Evolutionary conservation across 2,113 vertebrate genomes (phyloP).

Genomic region (Calypte anna): DNA sequence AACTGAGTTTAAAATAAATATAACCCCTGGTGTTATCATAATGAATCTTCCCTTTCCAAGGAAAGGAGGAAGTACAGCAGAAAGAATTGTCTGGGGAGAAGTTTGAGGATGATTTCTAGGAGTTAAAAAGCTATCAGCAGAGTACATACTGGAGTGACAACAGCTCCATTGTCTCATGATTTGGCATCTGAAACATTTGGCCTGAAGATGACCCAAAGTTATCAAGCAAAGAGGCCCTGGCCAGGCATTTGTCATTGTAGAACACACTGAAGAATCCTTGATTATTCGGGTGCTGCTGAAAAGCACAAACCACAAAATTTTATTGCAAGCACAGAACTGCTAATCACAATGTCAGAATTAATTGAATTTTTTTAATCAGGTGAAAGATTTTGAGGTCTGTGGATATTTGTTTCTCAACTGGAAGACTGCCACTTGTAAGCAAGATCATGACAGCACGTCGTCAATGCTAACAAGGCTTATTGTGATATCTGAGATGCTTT

Average conservation of each 20-base stretch:
- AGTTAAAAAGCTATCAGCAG: background rate
- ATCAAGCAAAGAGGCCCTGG: background rate
- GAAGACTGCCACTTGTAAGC: background rate
- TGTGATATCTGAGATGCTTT: background rate
- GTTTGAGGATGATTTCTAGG: background rate
- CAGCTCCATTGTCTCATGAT: background rate
- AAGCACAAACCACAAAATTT: background rate
- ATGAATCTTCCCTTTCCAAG: background rate
- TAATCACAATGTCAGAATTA: background rate
- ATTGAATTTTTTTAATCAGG: background rate
- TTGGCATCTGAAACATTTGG: background rate
- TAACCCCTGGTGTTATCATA: background rate
- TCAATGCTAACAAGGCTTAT: background rate
- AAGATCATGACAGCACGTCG: fast-evolving
- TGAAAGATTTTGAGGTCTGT: background rate
- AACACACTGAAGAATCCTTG: background rate
- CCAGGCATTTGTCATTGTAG: background rate
- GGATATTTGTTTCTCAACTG: background rate
- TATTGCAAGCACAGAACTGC: background rate
- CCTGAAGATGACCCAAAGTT: background rate
- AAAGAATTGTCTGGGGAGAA: background rate
- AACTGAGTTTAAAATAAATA: background rate
- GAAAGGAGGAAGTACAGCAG: background rate
- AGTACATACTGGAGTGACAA: background rate
- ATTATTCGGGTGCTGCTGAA: background rate